These are phyloP conservation scores for Corvus hawaiiensis DNA, from an alignment of 2,113 vertebrate species.

Conservation along the genomic window DNA sequence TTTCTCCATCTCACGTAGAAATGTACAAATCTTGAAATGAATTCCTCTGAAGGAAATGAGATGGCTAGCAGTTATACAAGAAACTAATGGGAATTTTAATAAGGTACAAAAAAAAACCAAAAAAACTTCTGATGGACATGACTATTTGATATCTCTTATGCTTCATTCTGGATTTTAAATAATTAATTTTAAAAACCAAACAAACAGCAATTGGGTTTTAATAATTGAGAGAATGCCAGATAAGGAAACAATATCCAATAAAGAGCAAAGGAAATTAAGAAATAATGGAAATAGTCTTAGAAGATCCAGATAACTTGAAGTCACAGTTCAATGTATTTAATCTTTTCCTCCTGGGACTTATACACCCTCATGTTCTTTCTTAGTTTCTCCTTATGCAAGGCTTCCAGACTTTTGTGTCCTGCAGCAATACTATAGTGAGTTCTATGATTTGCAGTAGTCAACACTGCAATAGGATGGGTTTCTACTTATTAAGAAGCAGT, in stretches of 20 bases:
- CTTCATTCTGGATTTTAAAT: constrained; percentile 13
- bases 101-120: neutral
- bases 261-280: constrained; percentile 13
- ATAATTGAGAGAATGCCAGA: constrained; percentile 7
- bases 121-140: neutral
- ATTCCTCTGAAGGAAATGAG: neutral
- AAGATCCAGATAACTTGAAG: neutral
- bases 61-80: neutral
- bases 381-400: neutral
- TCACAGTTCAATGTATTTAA: neutral
- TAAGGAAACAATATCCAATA: constrained; percentile 13
- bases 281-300: neutral
- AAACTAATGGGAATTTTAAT: constrained; percentile 25
- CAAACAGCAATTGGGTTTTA: constrained; percentile 38
- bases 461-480: neutral
- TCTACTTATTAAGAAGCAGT: neutral
- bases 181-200: constrained; percentile 31
- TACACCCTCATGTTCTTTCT: neutral
- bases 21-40: neutral
- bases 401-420: neutral
- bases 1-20: neutral
- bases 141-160: neutral
- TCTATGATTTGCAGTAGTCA: neutral
- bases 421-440: neutral
- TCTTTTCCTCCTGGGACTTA: neutral